Conservation (phyloP, 2,113 vertebrate species). For the Stegostoma tigrinum region DNA sequence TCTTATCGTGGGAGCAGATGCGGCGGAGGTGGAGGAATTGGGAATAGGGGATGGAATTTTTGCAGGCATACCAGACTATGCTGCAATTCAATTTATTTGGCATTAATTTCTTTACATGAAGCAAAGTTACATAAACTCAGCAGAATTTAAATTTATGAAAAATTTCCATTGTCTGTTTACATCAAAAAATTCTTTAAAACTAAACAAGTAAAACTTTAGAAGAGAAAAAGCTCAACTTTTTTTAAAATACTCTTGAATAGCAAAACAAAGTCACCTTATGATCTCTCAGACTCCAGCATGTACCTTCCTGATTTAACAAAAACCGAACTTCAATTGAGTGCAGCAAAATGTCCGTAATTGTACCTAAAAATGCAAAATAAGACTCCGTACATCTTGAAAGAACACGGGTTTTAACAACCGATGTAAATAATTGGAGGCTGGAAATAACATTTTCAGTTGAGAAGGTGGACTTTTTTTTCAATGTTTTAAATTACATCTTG, state of each 20-base stretch:
- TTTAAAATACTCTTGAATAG: neutral
- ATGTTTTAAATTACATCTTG: neutral
- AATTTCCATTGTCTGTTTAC: neutral
- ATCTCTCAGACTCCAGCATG: neutral
- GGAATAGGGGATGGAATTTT: no score
- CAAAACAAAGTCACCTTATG: neutral
- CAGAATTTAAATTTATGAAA: neutral
- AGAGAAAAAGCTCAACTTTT: no score
- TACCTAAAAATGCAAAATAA: no score
- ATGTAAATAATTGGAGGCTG: no score
- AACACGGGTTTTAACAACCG: no score
- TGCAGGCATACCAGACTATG: no score
- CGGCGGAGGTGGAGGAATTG: no score
- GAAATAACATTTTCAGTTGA: neutral
- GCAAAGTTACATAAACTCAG: neutral
- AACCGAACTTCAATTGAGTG: no score
- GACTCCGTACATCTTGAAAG: no score
- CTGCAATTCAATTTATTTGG: neutral
- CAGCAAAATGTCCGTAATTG: no score
- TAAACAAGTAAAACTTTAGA: neutral
- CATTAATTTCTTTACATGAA: neutral
- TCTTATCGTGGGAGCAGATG: no score
- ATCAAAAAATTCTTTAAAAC: neutral
- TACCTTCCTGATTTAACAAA: neutral
- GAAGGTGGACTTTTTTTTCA: neutral